Conservation (phyloP, 2,888 invertebrate species). For the Parthenolecanium corni region DNA sequence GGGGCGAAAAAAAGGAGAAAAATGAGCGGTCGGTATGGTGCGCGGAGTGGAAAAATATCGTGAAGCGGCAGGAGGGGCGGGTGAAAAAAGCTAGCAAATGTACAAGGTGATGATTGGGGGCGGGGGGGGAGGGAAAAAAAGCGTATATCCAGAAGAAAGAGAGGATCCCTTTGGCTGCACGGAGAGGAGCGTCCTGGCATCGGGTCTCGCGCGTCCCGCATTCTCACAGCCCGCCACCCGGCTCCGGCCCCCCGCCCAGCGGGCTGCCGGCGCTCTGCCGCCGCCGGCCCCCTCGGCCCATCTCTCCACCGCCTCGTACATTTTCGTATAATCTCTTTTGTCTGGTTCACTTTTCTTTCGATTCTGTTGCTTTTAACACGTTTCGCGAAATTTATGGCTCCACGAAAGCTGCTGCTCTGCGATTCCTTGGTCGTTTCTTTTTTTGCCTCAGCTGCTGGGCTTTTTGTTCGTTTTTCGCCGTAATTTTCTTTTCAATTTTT, state of each 20-base stretch:
- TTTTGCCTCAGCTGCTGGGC: not conserved
- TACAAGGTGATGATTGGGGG: too few species aligned
- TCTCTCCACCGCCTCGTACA: not conserved
- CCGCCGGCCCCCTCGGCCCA: constrained; percentile 4
- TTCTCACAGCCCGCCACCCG: not conserved
- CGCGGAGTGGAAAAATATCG: too few species aligned
- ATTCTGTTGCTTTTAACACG: constrained; percentile 26
- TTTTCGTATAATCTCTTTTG: constrained; percentile 25
- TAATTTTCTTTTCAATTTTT: too few species aligned
- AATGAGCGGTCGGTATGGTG: too few species aligned
- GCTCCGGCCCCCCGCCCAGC: not conserved
- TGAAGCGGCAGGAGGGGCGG: too few species aligned
- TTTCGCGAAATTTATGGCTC: constrained; percentile 23
- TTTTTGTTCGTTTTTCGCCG: too few species aligned
- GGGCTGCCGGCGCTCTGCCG: not conserved
- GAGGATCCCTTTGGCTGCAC: constrained; percentile 14
- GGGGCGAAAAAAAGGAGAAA: too few species aligned
- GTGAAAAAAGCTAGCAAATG: too few species aligned
- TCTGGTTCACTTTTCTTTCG: constrained; percentile 28
- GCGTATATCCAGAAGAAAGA: not conserved
- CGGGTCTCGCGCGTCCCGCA: not conserved
- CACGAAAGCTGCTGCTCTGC: constrained; percentile 2
- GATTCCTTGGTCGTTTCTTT: not conserved
- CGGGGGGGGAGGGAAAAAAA: too few species aligned
- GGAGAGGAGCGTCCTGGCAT: constrained; percentile 7